Base-by-base conservation (phyloP, 2,113 vertebrate genomes). In the Corapipo altera region DNA sequence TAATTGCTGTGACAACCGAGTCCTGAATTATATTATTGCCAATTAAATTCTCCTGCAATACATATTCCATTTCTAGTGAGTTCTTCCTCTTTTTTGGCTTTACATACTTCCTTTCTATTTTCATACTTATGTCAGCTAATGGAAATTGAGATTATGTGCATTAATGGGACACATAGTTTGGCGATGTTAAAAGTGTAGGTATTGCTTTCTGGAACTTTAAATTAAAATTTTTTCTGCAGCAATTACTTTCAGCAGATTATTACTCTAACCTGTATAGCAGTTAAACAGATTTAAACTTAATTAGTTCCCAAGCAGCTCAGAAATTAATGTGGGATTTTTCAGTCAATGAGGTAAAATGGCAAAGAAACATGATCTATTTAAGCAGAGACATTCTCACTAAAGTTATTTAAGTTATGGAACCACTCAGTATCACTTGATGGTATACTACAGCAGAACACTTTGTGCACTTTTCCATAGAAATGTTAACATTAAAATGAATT, bases 231-330 rank as follows among this genome's bases (percentile, higher is more conserved):
- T 96, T 55, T 89, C 51, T 33, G 71, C 35, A 88, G 57, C 91
- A 95, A 83, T 84, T 95, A 41, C 91, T 93, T 97, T 96, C 83
- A 95, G 33, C 35, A 79, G 51, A 82, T 96, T 95, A 96, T 95
- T 91, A 93, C 92, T 90, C 89, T 94, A 87, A 86, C 43, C 96
- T 91, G 55, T 71, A 32, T 93, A 80, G 52, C 49, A 95, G 49
- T 82, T 88, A 91, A 95, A 96, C 27, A 95, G 82, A 94, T 94
- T 95, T 90, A 82, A 87, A 88, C 95, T 96, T 97, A 96, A 97
- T 96, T 96, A 91, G 44, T 89, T 97, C 81, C 76, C 33, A 91
- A 95, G 86, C 32, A 95, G 59, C 74, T 49, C 54, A 71, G 74
- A 97, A 94, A 96, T 91, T 79, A 94, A 19, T 89, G 62, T 71